phyloP scores from a whole-genome alignment of 92 coral and sea anemone species.

The Palythoa grandis region DNA sequence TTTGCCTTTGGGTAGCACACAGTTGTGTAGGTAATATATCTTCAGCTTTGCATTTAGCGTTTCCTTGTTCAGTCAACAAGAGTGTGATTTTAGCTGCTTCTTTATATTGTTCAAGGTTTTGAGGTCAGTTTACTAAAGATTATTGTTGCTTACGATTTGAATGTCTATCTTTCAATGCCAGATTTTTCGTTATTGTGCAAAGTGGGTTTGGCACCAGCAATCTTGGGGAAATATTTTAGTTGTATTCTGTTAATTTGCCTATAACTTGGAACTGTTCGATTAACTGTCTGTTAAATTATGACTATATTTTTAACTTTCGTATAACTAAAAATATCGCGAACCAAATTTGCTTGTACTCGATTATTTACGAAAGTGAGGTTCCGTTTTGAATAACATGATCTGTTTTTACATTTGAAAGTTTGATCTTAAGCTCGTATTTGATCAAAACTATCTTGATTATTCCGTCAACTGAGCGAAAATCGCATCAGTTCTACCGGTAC shows the following conservation, averaged over 20 bases:
- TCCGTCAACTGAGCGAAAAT: neutral
- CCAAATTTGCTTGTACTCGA: neutral
- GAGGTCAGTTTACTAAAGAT: slow-evolving; percentile 34
- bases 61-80: neutral
- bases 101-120: neutral
- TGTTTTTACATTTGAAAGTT: neutral
- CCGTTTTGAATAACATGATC: neutral
- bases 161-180: neutral
- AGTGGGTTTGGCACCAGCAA: neutral
- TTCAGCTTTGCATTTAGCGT: neutral
- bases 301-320: too few species aligned
- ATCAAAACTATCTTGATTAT: neutral
- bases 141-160: neutral
- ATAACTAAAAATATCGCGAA: neutral
- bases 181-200: neutral
- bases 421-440: neutral
- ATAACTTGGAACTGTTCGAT: too few species aligned
- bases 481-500: neutral
- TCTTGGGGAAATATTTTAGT: neutral
- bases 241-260: too few species aligned
- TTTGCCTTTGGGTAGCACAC: neutral
- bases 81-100: neutral
- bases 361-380: neutral
- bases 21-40: neutral
- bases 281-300: too few species aligned